Conservation (phyloP, 2,888 invertebrate genomes). For the Parnassius glacialis region DNA sequence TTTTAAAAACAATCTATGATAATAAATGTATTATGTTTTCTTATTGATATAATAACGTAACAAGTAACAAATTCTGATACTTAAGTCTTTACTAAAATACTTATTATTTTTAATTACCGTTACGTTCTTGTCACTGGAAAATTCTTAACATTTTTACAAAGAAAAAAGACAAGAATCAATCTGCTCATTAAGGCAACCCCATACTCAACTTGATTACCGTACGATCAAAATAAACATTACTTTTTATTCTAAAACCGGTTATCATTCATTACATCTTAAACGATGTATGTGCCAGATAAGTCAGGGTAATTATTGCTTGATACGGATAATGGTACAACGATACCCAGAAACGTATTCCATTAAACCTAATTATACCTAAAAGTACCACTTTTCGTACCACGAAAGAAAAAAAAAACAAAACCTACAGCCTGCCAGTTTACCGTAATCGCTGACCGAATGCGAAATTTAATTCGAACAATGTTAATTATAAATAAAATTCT, state of each 20-base stretch:
- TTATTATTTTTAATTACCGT: neutral
- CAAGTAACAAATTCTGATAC: too few species aligned
- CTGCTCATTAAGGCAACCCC: constrained; percentile 7
- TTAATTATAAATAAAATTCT: constrained; percentile 11
- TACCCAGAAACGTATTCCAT: constrained; percentile 25
- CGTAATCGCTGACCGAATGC: constrained; percentile 7
- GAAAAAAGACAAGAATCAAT: neutral
- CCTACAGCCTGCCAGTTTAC: constrained; percentile 22
- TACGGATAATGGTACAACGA: constrained; percentile 15
- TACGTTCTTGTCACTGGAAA: neutral
- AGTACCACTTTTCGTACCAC: constrained; percentile 7
- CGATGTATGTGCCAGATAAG: constrained; percentile 20
- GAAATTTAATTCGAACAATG: constrained; percentile 14
- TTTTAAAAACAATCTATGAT: too few species aligned
- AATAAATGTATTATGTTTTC: too few species aligned
- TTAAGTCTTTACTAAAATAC: too few species aligned
- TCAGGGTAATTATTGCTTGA: constrained; percentile 14
- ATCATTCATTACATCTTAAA: constrained; percentile 18
- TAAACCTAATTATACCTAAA: constrained; percentile 32
- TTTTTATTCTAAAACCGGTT: constrained; percentile 17
- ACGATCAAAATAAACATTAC: constrained; percentile 8
- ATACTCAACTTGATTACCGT: constrained; percentile 6
- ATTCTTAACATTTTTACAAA: neutral
- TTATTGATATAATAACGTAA: too few species aligned
- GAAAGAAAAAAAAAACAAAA: constrained; percentile 19